Evolutionary conservation across 1,140 invertebrate species (phyloP).

Genomic region (Eriocheir sinensis): DNA sequence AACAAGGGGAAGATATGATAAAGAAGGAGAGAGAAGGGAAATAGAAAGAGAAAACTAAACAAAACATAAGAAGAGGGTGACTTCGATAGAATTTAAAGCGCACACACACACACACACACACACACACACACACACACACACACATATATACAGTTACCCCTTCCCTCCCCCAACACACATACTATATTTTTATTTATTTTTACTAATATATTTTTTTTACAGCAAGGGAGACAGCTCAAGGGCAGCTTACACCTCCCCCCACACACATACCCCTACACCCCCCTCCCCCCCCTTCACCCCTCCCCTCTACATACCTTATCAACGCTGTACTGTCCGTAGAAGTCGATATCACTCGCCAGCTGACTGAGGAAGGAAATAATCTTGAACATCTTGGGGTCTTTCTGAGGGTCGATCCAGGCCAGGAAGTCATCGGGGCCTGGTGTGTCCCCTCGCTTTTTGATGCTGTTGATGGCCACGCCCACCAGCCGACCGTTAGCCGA

Average conservation of each 20-base stretch:
- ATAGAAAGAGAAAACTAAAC: no score
- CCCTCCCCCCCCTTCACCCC: no score
- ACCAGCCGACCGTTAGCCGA: constrained; percentile 77
- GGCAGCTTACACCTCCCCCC: not conserved
- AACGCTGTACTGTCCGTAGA: constrained; percentile 76
- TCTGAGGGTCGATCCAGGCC: constrained; percentile 77
- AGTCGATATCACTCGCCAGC: constrained; percentile 76
- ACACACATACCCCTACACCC: not conserved
- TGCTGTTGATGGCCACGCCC: constrained; percentile 79
- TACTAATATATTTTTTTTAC: no score
- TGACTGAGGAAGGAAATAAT: constrained; percentile 78
- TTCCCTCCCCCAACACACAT: no score
- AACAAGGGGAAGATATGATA: no score
- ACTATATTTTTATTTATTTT: no score
- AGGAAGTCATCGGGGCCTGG: constrained; percentile 78
- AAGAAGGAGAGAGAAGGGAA: no score
- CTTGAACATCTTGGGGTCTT: constrained; percentile 78
- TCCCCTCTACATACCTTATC: constrained; percentile 66
- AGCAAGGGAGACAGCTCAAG: not conserved
- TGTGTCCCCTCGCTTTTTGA: constrained; percentile 70
- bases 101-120: not conserved
- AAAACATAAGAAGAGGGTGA: no score
- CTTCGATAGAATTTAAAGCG: no score
- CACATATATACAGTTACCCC: no score
- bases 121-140: no score